Base-by-base conservation (phyloP, 1,140 invertebrate species). In the Drosophila neocordata region DNA sequence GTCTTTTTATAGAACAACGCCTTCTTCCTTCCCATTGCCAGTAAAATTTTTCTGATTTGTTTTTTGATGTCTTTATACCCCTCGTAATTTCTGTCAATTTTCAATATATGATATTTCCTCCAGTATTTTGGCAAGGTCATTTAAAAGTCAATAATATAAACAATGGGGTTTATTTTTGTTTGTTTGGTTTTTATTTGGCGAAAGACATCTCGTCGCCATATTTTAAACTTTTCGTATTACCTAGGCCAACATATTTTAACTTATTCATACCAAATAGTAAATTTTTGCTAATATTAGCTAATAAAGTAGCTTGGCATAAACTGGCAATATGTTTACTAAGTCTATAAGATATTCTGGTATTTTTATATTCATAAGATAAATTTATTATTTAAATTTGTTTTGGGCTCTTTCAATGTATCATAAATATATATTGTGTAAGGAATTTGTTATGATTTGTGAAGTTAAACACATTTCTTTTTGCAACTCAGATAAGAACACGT, bases 81-180 rank as follows among this genome's bases (percentile, higher is more conserved):
- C 37, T 35, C 4, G 2, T 31, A n/a, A 35, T 22, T 41, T n/a
- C 51, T 55, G 41, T 20, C 41, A 48, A 48, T 20, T 20, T 48
- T 48, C n/a, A 48, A 48, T 20, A 48, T 20, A 20, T 5, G 15
- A 48, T 52, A 13, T 18, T 22, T 15, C 48, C 53, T 63, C 44
- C 27, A 52, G 67, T 61, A 5, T 34, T 55, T 55, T 65, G n/a
- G 22, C 67, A 87, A 87, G 83, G 82, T 87, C 82, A 68, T 68
- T 76, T 87, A 70, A 65, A 85, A 87, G 81, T 85, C 81, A 80
- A 27, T 41, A 52, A 57, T 67, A 75, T 81, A 87, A 77, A 87
- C 74, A 87, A 80, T 72, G 71, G 37, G 37, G 70, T 9, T 56
- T 56, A 65, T 71, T 63, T 3, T 31, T 31, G 27, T 31, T 31